Evolutionary conservation across 2,113 vertebrate species (phyloP).

Genomic region (Miniopterus natalensis): DNA sequence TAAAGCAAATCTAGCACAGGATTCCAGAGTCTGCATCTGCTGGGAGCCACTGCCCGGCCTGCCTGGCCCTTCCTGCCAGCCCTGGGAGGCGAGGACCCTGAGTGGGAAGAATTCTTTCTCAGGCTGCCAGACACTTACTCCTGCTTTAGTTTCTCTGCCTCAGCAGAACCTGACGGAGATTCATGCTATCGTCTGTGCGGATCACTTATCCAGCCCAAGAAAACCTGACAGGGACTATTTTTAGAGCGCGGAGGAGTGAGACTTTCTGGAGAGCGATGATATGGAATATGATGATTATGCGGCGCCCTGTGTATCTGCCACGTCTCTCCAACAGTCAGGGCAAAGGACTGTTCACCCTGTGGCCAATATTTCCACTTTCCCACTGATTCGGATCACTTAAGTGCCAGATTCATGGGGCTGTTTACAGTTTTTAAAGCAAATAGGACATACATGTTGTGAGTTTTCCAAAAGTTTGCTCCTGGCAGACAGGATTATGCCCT

Average conservation of each 20-base stretch:
- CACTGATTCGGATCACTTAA: not conserved
- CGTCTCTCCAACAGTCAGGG: not conserved
- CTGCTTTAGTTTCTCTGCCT: constrained; percentile 27
- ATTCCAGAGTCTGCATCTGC: not conserved
- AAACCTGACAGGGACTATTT: constrained; percentile 59
- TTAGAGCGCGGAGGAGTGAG: constrained; percentile 51
- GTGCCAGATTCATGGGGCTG: not conserved
- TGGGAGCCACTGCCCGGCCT: not conserved
- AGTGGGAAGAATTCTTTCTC: not conserved
- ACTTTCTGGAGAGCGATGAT: not conserved
- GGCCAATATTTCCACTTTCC: constrained; percentile 15
- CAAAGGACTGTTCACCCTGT: constrained; percentile 29
- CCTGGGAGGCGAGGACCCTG: not conserved
- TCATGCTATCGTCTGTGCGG: not conserved
- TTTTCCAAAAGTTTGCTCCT: constrained; percentile 2
- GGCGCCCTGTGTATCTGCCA: not conserved
- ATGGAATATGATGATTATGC: not conserved
- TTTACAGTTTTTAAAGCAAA: constrained; percentile 27
- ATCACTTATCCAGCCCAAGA: constrained; percentile 47
- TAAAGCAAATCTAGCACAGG: not conserved
- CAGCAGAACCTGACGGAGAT: constrained; percentile 46
- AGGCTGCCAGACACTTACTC: not conserved
- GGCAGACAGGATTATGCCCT: not conserved
- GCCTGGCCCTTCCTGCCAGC: not conserved
- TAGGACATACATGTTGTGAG: not conserved